These are phyloP conservation scores for Podotricha telesiphe DNA, from an alignment of 2,888 invertebrate species.

Conservation along the genomic window DNA sequence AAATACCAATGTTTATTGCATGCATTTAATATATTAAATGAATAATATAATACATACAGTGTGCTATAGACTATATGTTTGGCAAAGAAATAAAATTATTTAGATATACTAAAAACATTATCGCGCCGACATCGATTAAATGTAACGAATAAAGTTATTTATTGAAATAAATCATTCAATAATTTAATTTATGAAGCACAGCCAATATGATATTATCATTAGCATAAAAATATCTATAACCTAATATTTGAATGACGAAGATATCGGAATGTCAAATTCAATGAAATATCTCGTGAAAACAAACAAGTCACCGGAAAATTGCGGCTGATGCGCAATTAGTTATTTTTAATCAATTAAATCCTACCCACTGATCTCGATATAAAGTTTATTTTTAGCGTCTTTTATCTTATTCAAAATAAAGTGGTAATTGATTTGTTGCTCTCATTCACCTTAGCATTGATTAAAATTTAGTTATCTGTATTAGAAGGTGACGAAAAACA, in stretches of 20 bases:
- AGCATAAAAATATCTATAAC: slow-evolving; percentile 21
- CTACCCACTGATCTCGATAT: slow-evolving; percentile 19
- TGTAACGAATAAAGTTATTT: neutral
- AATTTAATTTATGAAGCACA: slow-evolving; percentile 1
- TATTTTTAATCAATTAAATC: slow-evolving; percentile 23
- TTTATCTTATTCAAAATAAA: slow-evolving; percentile 14
- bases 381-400: neutral
- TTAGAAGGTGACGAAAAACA: too few species aligned
- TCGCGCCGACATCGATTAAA: neutral
- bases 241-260: slow-evolving; percentile 20
- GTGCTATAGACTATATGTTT: too few species aligned
- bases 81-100: too few species aligned
- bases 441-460: neutral
- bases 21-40: too few species aligned
- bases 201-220: slow-evolving; percentile 14
- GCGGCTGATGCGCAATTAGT: slow-evolving; percentile 38
- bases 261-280: slow-evolving; percentile 42
- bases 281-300: slow-evolving; percentile 52
- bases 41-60: too few species aligned
- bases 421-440: slow-evolving; percentile 11
- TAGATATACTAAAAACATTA: neutral
- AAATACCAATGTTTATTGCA: too few species aligned
- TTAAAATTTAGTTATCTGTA: neutral
- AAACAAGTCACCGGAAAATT: slow-evolving; percentile 59
- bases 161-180: neutral